Percentiles rank a stretch among this genome's conserved stretches.
Conservation (phyloP, 2,113 vertebrate species). For the Galbula dea region DNA sequence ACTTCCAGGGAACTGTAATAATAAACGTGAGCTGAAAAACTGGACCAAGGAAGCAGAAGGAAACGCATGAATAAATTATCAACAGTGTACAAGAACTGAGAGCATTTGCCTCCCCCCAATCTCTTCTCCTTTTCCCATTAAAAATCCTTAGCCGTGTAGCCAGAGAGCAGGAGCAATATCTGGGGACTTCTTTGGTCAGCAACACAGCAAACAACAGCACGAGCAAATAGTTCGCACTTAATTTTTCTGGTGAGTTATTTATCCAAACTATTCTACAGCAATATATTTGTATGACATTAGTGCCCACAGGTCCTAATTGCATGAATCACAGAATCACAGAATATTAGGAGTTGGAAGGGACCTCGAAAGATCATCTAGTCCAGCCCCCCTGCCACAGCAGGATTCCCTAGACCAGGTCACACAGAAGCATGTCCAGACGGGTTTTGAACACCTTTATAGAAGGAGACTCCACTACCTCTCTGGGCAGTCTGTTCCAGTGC, state of each 20-base stretch:
- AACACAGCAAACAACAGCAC: neutral
- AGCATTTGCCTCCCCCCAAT: neutral
- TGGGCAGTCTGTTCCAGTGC: too few species aligned
- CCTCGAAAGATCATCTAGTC: too few species aligned
- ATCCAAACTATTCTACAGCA: neutral
- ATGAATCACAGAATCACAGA: too few species aligned
- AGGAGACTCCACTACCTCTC: too few species aligned
- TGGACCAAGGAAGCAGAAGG: neutral
- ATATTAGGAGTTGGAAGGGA: too few species aligned
- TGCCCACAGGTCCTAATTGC: neutral
- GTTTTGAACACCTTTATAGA: too few species aligned
- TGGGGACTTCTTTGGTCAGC: neutral
- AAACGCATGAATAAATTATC: conserved; percentile 16
- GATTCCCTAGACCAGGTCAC: too few species aligned
- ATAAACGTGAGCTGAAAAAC: neutral
- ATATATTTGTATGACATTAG: neutral
- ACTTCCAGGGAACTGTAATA: neutral
- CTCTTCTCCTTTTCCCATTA: neutral
- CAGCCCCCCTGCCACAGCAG: too few species aligned
- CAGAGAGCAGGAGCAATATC: neutral
- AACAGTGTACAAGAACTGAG: neutral
- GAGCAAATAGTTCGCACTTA: neutral
- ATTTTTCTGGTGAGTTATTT: neutral
- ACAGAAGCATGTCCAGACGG: too few species aligned
- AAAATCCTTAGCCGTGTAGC: neutral